Evolutionary conservation across 1,140 invertebrate genomes (phyloP), one percentile per base, ranked within the genome.

Genomic region (Camponotus floridanus): DNA sequence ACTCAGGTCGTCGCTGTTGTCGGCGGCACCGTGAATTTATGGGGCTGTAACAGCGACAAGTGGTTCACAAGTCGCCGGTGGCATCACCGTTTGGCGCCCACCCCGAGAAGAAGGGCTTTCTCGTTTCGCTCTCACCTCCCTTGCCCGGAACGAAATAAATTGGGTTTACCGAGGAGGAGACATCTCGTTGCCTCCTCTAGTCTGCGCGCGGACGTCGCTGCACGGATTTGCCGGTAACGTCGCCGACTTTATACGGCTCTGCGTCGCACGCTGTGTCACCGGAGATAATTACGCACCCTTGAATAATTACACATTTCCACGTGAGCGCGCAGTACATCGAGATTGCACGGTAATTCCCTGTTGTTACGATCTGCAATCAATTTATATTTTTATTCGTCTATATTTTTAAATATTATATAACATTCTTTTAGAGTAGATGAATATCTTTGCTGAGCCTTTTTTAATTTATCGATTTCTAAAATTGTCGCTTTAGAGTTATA

Each of bases 61-160:
- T 95, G 94, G 94, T 95, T 95, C 93, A 94, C 94, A 95, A 95
- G 94, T 95, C 94, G 94, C 94, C 94, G 92, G 91, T 94, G 92
- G 94, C 93, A 94, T 94, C 94, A 93, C 92, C 88, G 91, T 92
- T 93, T 94, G 93, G 93, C 92, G 93, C 91, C 92, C 89, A 87
- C 90, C 89, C 89, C 88, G 91, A 88, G 92, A 91, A 90, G 92
- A 91, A 94, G 92, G 91, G 88, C 91, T 93, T 91, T 92, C 92
- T 92, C 92, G 89, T 92, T 93, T 91, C 89, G 90, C 90, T 92
- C 92, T 91, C 92, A 91, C 90, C 88, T 93, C 90, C 91, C 89
- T 93, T 91, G 87, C 87, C 91, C 84, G 91, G 86, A 93, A 93
- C 91, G 91, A 95, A 95, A 95, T 95, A 95, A 95, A 95, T 95